Evolutionary conservation across 2,797 vertebrate species (phyloP), one percentile per base, ranked within the genome.

Genomic region (Trachurus trachurus): DNA sequence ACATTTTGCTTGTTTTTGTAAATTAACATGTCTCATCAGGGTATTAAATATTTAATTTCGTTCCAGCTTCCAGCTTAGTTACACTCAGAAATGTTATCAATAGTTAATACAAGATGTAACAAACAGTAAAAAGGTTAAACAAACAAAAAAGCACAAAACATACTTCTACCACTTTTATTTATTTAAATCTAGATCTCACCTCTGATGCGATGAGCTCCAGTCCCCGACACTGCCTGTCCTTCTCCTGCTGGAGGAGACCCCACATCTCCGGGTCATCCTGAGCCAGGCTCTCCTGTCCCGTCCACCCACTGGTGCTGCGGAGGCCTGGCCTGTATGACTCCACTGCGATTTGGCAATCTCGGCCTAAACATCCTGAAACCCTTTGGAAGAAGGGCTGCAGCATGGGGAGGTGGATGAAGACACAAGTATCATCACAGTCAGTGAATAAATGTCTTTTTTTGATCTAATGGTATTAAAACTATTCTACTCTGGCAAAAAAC

Each of bases 141-240:
- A n/a, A n/a, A n/a, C n/a, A n/a, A 17, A 39, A 1, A 52, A 56
- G 34, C 22, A 54, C 39, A 5, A 31, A 68, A 26, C 59, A 58
- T 31, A 3, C 19, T 17, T 63, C 61, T 37, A 6, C 59, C n/a
- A 47, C 2, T 21, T 19, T 59, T 44, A 57, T 19, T 57, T 17
- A 22, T 49, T 22, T 3, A 59, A 16, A 17, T 17, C 31, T 52
- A 77, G 9, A 85, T 91, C 88, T 96, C 93, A 98, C 97, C 97
- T 97, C 97, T 1, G 97, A 98, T 39, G 97, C 96, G 0, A 98
- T 98, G 87, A 98, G 96, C 90, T 98, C 97, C 89, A 98, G 94
- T 3, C 97, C 97, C 0, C 96, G 95, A 84, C 96, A 96, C 90
- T 98, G 97, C 34, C 97, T 91, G 83, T 98, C 96, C 85, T 99